These are phyloP conservation scores for Remorina albescens DNA, from an alignment of 2,797 vertebrate species.

Conservation along the genomic window DNA sequence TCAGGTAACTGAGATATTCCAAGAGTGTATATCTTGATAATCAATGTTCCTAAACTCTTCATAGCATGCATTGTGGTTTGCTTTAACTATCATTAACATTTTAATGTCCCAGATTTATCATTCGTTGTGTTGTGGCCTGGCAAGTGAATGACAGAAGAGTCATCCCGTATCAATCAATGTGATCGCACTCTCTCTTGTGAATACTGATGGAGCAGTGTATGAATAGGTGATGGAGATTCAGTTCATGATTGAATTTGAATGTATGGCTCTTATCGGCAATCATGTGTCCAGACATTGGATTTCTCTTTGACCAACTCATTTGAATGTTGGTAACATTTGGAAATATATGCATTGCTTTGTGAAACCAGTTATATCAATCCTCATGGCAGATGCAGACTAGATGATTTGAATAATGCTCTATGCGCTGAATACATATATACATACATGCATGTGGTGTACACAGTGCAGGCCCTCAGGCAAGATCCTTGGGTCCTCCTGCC, in stretches of 20 bases:
- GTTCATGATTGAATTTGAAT: neutral
- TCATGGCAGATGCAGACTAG: neutral
- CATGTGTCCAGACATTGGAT: neutral
- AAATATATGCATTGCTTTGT: neutral
- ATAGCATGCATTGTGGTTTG: neutral
- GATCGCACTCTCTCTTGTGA: neutral
- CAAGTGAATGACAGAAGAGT: constrained; percentile 14
- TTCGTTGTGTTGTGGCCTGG: constrained; percentile 5
- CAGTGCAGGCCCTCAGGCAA: no score
- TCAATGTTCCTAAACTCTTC: constrained; percentile 3
- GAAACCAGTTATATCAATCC: neutral
- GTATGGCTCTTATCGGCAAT: neutral
- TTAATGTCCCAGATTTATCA: constrained; percentile 18
- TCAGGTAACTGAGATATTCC: neutral
- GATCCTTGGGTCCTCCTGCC: no score
- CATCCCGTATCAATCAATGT: constrained; percentile 14
- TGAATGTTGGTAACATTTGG: neutral
- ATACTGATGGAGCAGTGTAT: neutral
- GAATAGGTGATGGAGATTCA: neutral
- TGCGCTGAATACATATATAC: no score
- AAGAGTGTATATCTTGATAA: constrained; percentile 1
- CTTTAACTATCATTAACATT: constrained; percentile 10
- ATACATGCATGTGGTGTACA: no score
- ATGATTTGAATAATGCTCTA: no score
- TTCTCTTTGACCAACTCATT: no score